Evolutionary conservation across 2,888 invertebrate genomes (phyloP).

Genomic region (Pseudococcus jackbeardsleyi): DNA sequence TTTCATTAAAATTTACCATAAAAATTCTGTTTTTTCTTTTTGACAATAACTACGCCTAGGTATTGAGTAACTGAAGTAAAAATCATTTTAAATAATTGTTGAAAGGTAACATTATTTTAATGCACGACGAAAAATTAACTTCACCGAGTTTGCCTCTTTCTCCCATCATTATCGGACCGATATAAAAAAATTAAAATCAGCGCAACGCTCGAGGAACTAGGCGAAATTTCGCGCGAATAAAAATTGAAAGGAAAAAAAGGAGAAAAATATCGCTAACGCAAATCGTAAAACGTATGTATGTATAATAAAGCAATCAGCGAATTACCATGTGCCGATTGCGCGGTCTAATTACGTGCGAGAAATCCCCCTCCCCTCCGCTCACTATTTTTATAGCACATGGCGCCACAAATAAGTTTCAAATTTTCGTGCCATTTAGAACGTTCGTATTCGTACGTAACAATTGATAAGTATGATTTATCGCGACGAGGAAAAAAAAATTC

Average conservation of each 20-base stretch:
- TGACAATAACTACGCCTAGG: too few relatives aligned
- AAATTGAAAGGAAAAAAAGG: not conserved
- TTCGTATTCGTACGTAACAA: not conserved
- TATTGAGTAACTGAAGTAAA: too few relatives aligned
- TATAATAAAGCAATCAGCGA: not conserved
- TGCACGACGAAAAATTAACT: too few relatives aligned
- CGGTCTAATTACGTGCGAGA: not conserved
- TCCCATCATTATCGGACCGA: too few relatives aligned
- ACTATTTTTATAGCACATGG: not conserved
- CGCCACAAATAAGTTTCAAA: not conserved
- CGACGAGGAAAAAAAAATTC: not conserved
- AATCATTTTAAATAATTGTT: too few relatives aligned
- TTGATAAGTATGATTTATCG: not conserved
- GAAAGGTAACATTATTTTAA: too few relatives aligned
- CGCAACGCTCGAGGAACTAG: not conserved
- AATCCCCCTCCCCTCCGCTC: not conserved
- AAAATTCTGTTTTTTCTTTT: too few relatives aligned
- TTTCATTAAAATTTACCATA: too few relatives aligned
- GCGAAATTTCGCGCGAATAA: not conserved
- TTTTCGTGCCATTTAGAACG: not conserved
- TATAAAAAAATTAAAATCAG: too few relatives aligned
- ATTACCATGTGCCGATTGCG: not conserved
- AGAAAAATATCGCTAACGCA: not conserved
- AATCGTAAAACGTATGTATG: not conserved
- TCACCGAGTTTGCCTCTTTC: too few relatives aligned